phyloP scores from a whole-genome alignment of 2,888 invertebrate genomes.

The Lepas anatifera region DNA sequence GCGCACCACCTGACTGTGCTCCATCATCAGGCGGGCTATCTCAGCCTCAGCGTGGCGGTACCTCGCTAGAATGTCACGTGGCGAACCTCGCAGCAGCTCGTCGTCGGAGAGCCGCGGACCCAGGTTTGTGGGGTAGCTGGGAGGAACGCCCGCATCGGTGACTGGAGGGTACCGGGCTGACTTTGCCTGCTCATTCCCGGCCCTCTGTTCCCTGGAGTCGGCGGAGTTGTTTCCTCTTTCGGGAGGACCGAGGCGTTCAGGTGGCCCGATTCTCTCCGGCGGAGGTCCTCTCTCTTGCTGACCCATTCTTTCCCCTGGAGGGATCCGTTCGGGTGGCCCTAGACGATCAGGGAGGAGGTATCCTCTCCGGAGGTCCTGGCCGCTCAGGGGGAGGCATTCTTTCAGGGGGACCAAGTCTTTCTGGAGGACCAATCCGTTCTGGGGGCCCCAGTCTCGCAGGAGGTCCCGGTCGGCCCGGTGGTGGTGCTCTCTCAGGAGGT shows the following conservation, averaged over 20 bases:
- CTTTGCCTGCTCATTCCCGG: too few species aligned
- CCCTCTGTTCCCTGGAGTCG: too few species aligned
- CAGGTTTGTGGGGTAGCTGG: conserved; percentile 7
- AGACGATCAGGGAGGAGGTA: background rate
- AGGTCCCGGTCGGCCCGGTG: background rate
- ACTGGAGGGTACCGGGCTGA: too few species aligned
- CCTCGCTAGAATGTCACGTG: background rate
- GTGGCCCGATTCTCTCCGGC: background rate
- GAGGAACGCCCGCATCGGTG: background rate
- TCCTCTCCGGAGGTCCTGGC: background rate
- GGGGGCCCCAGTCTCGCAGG: background rate
- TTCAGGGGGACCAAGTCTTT: background rate
- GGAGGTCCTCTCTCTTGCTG: background rate
- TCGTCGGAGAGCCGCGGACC: conserved; percentile 5
- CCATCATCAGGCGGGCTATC: conserved; percentile 10
- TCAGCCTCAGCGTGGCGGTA: conserved; percentile 7
- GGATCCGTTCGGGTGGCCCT: background rate
- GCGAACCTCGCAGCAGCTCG: background rate
- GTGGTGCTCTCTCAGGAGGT: background rate
- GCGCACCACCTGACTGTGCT: background rate
- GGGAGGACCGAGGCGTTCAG: background rate
- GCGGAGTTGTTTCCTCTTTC: background rate
- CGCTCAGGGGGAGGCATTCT: background rate
- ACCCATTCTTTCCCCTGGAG: too few species aligned
- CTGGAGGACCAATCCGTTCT: background rate